Conservation (phyloP, 2,113 vertebrate genomes). For the Dissostichus mawsoni region DNA sequence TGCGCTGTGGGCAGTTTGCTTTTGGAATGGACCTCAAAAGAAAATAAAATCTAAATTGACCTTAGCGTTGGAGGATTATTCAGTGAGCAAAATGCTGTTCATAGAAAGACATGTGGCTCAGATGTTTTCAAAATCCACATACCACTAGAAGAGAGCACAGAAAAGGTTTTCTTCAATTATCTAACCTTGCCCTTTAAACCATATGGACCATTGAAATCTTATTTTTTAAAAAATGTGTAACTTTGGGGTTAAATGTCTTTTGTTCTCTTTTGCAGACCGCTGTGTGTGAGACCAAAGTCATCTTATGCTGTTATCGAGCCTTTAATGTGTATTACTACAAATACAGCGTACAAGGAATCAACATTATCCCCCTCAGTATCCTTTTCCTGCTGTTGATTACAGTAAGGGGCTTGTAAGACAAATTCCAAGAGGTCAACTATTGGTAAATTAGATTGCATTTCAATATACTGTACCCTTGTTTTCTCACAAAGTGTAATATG, state of each 20-base stretch:
- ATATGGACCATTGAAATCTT: background rate
- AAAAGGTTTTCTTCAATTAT: background rate
- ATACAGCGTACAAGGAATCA: constrained; percentile 84
- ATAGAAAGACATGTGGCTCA: background rate
- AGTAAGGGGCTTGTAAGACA: background rate
- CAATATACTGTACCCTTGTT: background rate
- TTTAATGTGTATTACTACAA: constrained; percentile 90
- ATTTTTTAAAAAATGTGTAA: background rate
- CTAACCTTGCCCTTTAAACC: background rate
- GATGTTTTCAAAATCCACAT: background rate
- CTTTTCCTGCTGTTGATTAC: constrained; percentile 59
- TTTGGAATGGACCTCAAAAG: background rate
- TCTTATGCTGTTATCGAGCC: constrained; percentile 84
- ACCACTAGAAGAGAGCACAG: background rate
- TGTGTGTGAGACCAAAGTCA: constrained; percentile 68
- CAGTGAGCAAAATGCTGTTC: background rate
- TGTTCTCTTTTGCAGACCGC: constrained; percentile 61
- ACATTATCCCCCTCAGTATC: constrained; percentile 89
- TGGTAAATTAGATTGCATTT: background rate
- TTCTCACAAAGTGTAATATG: background rate
- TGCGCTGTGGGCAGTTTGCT: background rate
- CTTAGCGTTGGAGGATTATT: background rate
- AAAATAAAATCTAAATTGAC: background rate
- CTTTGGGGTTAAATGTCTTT: background rate
- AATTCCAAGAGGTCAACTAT: background rate